Evolutionary conservation across 2,113 vertebrate genomes (phyloP), one percentile per base, ranked within the genome.

Genomic region (Notechis scutatus): DNA sequence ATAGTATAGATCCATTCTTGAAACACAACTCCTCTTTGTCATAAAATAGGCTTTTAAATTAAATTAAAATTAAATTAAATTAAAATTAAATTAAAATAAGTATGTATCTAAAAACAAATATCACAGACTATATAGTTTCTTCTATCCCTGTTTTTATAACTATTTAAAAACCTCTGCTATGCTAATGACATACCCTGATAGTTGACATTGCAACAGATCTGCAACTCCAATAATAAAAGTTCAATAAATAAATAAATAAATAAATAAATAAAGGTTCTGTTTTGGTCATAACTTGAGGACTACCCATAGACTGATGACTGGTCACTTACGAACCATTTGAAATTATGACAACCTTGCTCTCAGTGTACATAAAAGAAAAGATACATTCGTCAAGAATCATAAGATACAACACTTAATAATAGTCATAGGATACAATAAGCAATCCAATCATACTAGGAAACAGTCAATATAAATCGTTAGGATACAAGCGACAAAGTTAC

Each of bases 1-100:
- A 24, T 92, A 94, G 50, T 88, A 95, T 64, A 95, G 94, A 95
- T 12, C 20, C 91, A 94, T 64, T 94, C 92, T 0, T 0, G n/a
- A 56, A 15, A 93, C 39, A 88, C 86, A 94, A 96, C 94, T 88
- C 74, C 52, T 90, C 95, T 95, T 93, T 95, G 91, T 94, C 18
- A 94, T 90, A 93, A 59, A 94, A 91, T 0, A n/a, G 23, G 21
- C 93, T 61, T 26, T 6, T 4, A n/a, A 90, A 50, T 56, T 52
- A 93, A 93, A 85, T 56, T 52, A 93, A 93, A 85, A 21, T 0
- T n/a, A n/a, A n/a, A n/a, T n/a, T n/a, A n/a, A n/a, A n/a, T n/a
- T n/a, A n/a, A n/a, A n/a, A n/a, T 6, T 4, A n/a, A 90, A 50
- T 56, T 52, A 93, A 93, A 85, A 21, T 0, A 69, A 69, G 0